These are phyloP conservation scores for Drosophila setifemur DNA, from an alignment of 1,140 invertebrate genomes.

Conservation along the genomic window DNA sequence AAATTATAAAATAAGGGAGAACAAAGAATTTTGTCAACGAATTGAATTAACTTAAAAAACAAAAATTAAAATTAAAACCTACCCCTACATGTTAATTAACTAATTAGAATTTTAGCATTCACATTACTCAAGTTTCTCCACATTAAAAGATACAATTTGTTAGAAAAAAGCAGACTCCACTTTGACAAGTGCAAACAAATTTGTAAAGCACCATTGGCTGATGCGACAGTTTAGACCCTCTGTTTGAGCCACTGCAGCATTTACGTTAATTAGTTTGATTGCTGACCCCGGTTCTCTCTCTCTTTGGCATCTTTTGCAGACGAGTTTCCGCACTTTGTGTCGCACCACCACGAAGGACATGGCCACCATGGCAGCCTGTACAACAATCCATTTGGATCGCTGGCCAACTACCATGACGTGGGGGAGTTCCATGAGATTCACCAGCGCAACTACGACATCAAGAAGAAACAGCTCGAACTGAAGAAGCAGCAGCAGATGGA, in stretches of 20 bases:
- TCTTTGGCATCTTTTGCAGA: constrained; percentile 51
- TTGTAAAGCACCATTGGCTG: constrained; percentile 12
- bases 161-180: too few relatives aligned
- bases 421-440: constrained; percentile 75
- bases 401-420: constrained; percentile 78
- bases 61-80: too few relatives aligned
- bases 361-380: constrained; percentile 69
- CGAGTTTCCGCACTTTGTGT: constrained; percentile 71
- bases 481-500: constrained; percentile 77
- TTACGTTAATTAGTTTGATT: constrained; percentile 63
- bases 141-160: too few relatives aligned
- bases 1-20: too few relatives aligned
- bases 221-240: constrained; percentile 10
- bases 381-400: constrained; percentile 75
- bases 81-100: too few relatives aligned
- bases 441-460: constrained; percentile 73
- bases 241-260: constrained; percentile 29
- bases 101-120: too few relatives aligned
- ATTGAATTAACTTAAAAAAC: too few relatives aligned
- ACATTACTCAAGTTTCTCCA: too few relatives aligned
- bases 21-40: too few relatives aligned
- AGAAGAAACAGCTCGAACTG: constrained; percentile 66
- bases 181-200: too few relatives aligned
- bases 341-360: constrained; percentile 77
- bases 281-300: constrained; percentile 9